phyloP scores from a whole-genome alignment of 2,797 vertebrate genomes.

The Acanthornis magna region DNA sequence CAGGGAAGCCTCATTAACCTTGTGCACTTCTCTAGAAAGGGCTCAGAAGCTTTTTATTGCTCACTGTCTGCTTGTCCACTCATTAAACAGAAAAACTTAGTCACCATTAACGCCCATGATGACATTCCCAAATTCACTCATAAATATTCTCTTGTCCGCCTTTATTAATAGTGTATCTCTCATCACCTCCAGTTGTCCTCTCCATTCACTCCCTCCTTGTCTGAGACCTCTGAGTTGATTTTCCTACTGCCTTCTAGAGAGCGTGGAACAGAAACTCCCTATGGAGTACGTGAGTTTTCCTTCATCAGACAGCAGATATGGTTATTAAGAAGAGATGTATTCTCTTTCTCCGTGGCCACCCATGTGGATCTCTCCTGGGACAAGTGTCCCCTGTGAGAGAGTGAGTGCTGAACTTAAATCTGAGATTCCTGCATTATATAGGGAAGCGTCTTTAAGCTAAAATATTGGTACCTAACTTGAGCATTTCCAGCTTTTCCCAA shows the following conservation, averaged over 20 bases:
- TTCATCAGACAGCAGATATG: not conserved
- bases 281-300: not conserved
- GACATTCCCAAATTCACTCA: not conserved
- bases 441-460: not conserved
- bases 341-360: not conserved
- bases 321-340: not conserved
- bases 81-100: not conserved
- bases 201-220: constrained; percentile 7
- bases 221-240: not conserved
- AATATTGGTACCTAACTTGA: not conserved
- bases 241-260: not conserved
- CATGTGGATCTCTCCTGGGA: not conserved
- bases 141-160: not conserved
- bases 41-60: not conserved
- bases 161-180: constrained; percentile 3
- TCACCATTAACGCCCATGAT: not conserved
- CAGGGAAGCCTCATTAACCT: not conserved
- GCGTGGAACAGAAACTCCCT: not conserved
- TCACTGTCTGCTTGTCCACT: not conserved
- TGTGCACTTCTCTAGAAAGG: not conserved
- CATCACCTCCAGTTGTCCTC: constrained; percentile 28
- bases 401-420: not conserved
- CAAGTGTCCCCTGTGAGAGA: not conserved
- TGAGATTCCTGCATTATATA: not conserved
- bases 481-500: not conserved